phyloP scores from a whole-genome alignment of 2,888 invertebrate species.

The Tryphoninae sp. region DNA sequence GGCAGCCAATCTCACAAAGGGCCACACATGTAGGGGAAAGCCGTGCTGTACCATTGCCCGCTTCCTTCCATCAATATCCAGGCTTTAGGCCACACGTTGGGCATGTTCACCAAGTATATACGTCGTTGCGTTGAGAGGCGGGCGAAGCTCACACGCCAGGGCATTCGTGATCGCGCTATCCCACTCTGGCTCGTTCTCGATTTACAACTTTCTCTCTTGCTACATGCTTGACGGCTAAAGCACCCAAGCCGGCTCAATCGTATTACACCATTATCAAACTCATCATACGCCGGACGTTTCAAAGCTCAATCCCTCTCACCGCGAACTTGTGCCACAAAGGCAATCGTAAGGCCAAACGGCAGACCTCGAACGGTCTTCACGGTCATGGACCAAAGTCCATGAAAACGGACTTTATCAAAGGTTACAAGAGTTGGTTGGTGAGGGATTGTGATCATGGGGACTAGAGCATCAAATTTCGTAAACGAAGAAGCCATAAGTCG shows the following conservation, averaged over 20 bases:
- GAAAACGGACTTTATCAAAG: background rate
- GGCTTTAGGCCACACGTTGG: conserved; percentile 48
- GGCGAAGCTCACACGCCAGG: conserved; percentile 10
- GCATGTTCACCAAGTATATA: conserved; percentile 30
- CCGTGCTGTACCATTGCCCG: conserved; percentile 41
- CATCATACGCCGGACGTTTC: conserved; percentile 74
- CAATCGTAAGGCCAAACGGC: background rate
- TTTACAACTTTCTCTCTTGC: conserved; percentile 22
- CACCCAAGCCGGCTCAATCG: conserved; percentile 55
- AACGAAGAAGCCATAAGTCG: background rate
- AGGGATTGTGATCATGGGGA: background rate
- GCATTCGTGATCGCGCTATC: conserved; percentile 44
- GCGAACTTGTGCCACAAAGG: conserved; percentile 8
- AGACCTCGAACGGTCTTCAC: background rate
- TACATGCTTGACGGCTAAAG: conserved; percentile 49
- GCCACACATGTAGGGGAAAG: conserved; percentile 41
- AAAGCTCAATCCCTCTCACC: conserved; percentile 66
- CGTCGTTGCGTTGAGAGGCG: conserved; percentile 23
- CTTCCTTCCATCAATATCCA: conserved; percentile 48
- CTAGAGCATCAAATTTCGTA: background rate
- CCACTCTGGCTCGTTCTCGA: conserved; percentile 25
- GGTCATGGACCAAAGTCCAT: background rate
- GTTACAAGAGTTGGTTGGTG: background rate
- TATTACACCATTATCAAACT: conserved; percentile 74
- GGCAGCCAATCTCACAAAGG: conserved; percentile 74